Conservation (phyloP, 2,888 invertebrate genomes). For the Drosophila robusta region DNA sequence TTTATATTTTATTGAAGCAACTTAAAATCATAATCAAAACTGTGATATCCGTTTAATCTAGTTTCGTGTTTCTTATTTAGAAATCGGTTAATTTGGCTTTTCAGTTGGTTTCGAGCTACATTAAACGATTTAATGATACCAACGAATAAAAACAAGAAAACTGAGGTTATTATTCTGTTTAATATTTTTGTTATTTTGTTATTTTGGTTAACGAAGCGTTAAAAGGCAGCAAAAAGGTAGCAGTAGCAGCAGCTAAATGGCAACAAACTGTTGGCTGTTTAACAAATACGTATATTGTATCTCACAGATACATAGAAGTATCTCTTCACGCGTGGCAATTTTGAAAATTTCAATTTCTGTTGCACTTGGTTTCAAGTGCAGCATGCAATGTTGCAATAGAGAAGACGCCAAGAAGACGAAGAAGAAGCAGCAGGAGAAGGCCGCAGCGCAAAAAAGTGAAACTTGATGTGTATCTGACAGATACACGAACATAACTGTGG, state of each 20-base stretch:
- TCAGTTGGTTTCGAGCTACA: conserved; percentile 49
- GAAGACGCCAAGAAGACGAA: conserved; percentile 27
- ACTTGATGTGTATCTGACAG: conserved; percentile 60
- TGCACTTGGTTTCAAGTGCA: conserved; percentile 59
- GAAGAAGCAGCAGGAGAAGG: conserved; percentile 23
- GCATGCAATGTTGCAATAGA: conserved; percentile 71
- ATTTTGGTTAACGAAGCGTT: conserved; percentile 70
- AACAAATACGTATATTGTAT: conserved; percentile 40
- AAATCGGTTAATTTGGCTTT: conserved; percentile 33
- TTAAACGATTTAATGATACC: conserved; percentile 68
- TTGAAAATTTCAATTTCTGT: conserved; percentile 20
- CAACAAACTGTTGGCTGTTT: conserved; percentile 69
- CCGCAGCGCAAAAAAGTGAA: conserved; percentile 64
- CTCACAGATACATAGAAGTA: conserved; percentile 34
- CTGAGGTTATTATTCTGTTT: conserved; percentile 30
- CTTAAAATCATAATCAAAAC: conserved; percentile 25
- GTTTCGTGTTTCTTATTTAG: conserved; percentile 27
- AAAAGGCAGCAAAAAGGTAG: conserved; percentile 35
- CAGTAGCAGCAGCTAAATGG: conserved; percentile 52
- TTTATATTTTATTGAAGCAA: conserved; percentile 17
- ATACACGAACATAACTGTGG: conserved; percentile 67
- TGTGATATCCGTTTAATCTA: conserved; percentile 38
- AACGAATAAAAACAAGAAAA: conserved; percentile 36
- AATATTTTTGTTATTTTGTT: conserved; percentile 41
- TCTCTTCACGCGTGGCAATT: conserved; percentile 55